Evolutionary conservation across 2,888 invertebrate genomes (phyloP).

Genomic region (Nemurella pictetii): DNA sequence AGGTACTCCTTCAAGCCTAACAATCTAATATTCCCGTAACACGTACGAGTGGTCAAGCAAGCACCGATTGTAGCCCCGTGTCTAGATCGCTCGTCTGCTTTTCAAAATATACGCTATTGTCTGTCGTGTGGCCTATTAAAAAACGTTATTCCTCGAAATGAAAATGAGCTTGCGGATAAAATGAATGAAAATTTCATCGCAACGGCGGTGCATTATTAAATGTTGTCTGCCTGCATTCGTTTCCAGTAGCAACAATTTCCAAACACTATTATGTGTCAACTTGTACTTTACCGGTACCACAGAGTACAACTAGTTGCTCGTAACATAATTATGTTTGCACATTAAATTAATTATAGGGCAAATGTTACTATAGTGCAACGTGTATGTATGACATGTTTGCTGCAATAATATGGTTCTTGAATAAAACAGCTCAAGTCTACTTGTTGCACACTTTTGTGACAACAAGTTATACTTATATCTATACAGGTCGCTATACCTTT

Average conservation of each 20-base stretch:
- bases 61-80: not conserved
- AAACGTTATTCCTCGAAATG: not conserved
- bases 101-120: not conserved
- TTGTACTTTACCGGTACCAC: not conserved
- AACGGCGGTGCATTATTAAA: conserved; percentile 10
- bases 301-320: not conserved
- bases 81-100: not conserved
- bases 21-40: not conserved
- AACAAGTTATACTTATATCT: not conserved
- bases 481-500: too few species aligned
- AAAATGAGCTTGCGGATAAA: not conserved
- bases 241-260: conserved; percentile 25
- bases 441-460: not conserved
- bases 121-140: not conserved
- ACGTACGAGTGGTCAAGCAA: not conserved
- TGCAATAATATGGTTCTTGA: not conserved
- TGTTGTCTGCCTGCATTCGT: conserved; percentile 16
- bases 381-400: not conserved
- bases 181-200: conserved; percentile 10
- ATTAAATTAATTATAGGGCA: not conserved
- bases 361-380: not conserved
- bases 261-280: conserved; percentile 5
- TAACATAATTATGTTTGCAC: not conserved
- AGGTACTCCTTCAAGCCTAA: not conserved
- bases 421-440: not conserved